Evolutionary conservation across 2,113 vertebrate species (phyloP), one percentile per base, ranked within the genome.

Genomic region (Felis chaus): DNA sequence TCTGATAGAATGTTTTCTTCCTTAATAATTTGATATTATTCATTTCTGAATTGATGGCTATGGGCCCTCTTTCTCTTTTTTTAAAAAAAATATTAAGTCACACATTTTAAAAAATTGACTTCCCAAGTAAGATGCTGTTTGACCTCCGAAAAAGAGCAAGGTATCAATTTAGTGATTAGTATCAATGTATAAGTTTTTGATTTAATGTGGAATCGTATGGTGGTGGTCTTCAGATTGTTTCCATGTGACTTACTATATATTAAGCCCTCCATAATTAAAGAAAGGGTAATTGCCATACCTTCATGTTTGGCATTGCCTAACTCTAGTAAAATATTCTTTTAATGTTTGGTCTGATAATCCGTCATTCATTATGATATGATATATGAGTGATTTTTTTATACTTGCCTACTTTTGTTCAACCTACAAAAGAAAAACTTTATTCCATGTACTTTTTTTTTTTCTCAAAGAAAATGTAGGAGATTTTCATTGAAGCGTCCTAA

Each of bases 401-500:
- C 18, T 85, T 95, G 31, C 55, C 10, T 63, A 41, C 45, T 90
- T 71, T 97, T 73, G 53, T 57, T 66, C 41, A 91, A 7, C 3
- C 48, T 85, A 45, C 29, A 66, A 79, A 94, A 74, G 53, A 48
- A 80, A 76, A 94, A 65, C 39, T 86, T 79, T 36, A 25, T 81
- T 85, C 7, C 16, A 4, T 80, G 10, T 97, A 12, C 33, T 45
- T 45, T 66, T 41, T 66, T 41, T 81, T 61, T 85, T 84, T 50
- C 82, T 89, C 29, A 88, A 69, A 91, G 61, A 97, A 97, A 98
- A 97, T 98, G 97, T 91, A 84, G 96, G 98, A 97, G 84, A 45
- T 98, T 98, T 98, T 98, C 94, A 97, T 96, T 97, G 98, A 98
- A 96, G 76, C 89, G 78, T 95, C 96, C 97, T 95, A 97, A 97